These are phyloP conservation scores for Cistogaster globosa DNA, from an alignment of 2,888 invertebrate genomes.

Conservation along the genomic window DNA sequence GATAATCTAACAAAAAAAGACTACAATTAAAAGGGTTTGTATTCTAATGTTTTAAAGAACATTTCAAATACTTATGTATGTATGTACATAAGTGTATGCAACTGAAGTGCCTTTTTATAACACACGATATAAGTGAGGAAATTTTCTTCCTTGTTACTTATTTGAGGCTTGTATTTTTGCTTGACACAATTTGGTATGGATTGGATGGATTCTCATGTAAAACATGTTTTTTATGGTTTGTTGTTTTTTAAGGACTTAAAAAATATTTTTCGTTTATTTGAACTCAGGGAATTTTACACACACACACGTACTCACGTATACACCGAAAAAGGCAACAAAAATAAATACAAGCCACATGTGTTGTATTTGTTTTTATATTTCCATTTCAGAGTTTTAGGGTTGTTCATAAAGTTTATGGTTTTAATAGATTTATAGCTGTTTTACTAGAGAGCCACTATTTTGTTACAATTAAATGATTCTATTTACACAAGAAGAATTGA, in stretches of 20 bases:
- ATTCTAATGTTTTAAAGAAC: not conserved
- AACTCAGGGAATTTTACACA: conserved; percentile 9
- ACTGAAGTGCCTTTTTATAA: not conserved
- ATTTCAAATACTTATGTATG: too few relatives aligned
- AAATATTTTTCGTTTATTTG: conserved; percentile 46
- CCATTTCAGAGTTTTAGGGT: conserved; percentile 32
- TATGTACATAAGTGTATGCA: not conserved
- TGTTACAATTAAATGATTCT: conserved; percentile 53
- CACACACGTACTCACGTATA: not conserved
- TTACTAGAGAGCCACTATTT: conserved; percentile 46
- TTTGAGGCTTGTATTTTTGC: not conserved
- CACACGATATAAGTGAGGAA: too few relatives aligned
- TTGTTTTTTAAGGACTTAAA: conserved; percentile 56
- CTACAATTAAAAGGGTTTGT: not conserved
- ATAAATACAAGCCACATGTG: conserved; percentile 14
- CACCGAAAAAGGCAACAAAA: not conserved
- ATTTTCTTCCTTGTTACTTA: too few relatives aligned
- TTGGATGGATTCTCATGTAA: not conserved
- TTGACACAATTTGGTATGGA: conserved; percentile 10
- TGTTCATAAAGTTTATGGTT: conserved; percentile 22
- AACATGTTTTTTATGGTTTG: conserved; percentile 21
- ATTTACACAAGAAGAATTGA: conserved; percentile 44
- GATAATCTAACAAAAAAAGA: not conserved
- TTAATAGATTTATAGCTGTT: conserved; percentile 61
- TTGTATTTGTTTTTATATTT: not conserved